Evolutionary conservation across 2,113 vertebrate genomes (phyloP).

Genomic region (Phycodurus eques): DNA sequence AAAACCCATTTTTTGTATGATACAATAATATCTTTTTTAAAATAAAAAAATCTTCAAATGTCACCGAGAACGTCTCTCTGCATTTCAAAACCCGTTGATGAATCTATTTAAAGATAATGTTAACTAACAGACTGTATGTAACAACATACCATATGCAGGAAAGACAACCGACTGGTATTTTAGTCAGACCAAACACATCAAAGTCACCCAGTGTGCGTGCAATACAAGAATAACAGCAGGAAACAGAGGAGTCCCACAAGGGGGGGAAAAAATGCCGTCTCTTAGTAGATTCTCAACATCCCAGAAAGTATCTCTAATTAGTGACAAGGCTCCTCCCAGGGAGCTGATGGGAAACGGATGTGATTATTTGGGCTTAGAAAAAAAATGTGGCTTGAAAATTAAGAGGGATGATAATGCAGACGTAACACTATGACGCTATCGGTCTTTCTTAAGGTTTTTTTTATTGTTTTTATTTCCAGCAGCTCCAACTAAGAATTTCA

Average conservation of each 20-base stretch:
- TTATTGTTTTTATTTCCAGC: conserved; percentile 37
- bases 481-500: conserved; percentile 17
- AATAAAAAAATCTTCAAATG: neutral
- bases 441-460: conserved; percentile 17
- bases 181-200: conserved; percentile 36
- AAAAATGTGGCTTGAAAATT: conserved; percentile 30
- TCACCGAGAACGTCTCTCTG: neutral
- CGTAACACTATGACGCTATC: conserved; percentile 15
- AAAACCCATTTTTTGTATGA: too few species aligned
- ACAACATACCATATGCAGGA: conserved; percentile 25
- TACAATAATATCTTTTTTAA: too few species aligned
- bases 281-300: conserved; percentile 58
- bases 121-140: conserved; percentile 1
- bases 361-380: conserved; percentile 59
- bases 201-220: conserved; percentile 46
- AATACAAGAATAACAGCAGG: conserved; percentile 67
- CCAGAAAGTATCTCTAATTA: conserved; percentile 69
- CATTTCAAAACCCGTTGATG: neutral
- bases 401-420: conserved; percentile 24
- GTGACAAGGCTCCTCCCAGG: conserved; percentile 58
- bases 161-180: conserved; percentile 58
- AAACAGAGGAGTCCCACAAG: conserved; percentile 66
- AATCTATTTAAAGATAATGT: neutral
- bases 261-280: conserved; percentile 46
- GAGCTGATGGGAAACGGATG: conserved; percentile 65